Evolutionary conservation across 2,888 invertebrate species (phyloP), one percentile per base, ranked within the genome.

Genomic region (Synergus japonicus): DNA sequence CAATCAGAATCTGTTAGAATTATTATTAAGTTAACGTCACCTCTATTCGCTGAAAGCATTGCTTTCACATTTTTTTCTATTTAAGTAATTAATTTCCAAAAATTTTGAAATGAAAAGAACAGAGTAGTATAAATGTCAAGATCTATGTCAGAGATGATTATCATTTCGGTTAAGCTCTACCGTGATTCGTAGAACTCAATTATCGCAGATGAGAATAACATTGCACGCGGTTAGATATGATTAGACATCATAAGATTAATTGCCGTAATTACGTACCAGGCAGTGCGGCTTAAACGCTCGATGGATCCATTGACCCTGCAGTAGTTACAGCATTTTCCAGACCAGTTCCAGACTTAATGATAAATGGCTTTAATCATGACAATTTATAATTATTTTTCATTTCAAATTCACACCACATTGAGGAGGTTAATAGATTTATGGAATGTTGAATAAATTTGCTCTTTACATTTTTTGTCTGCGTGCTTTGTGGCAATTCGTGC

Each of bases 241-340:
- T 85, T 80, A 82, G 83, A 85, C 84, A 77, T 73, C 65, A 73
- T 81, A 83, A 85, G 87, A 87, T 86, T 87, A 84, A 87, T 86
- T 80, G 83, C 82, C 84, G 83, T 84, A 85, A 86, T 87, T 87
- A 86, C 76, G 78, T 54, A 54, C 73, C 73, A 41, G 49, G 37
- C n/a, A n/a, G 54, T 37, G 29, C 12, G 4, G n/a, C n/a, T 54
- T 29, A 41, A 73, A 54, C 54, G n/a, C 8, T 37, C 12, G 54
- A 54, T 18, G n/a, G 41, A 37, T 37, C 37, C 37, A 79, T 77
- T 67, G 84, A 85, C 85, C 86, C 85, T 83, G 83, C 83, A 63
- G 12, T 49, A 54, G 12, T 29, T 37, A 64, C 4, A 66, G 5
- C 41, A 73, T 73, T 49, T 37, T 73, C 0, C 10, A 49, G 5